Percentiles rank a stretch among this genome's conserved stretches.
phyloP scores from a whole-genome alignment of 2,888 invertebrate genomes.

The Pristionchus mayeri region DNA sequence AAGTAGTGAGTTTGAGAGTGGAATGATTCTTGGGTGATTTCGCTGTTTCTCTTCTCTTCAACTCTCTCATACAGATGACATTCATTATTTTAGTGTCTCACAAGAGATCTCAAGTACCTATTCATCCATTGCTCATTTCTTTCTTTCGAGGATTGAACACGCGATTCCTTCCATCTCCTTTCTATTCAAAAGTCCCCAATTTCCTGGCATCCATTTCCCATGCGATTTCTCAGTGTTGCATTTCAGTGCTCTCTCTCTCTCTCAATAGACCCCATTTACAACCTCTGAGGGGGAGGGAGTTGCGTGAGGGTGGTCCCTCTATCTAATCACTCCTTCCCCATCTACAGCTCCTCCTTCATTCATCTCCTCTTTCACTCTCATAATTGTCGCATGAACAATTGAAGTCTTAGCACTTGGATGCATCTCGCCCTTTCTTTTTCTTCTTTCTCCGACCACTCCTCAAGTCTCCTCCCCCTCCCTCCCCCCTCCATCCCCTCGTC shows the following conservation, averaged over 20 bases:
- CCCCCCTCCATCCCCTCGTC: not conserved
- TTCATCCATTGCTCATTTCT: not conserved
- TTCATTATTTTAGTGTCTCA: not conserved
- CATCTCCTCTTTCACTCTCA: not conserved
- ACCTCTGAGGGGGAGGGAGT: not conserved
- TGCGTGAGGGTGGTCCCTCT: not conserved
- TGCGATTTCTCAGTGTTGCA: conserved; percentile 12
- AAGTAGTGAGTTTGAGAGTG: not conserved
- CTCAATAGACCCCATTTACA: conserved; percentile 25
- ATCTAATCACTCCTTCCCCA: not conserved
- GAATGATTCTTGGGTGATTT: not conserved
- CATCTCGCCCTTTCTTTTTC: conserved; percentile 8
- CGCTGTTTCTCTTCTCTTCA: not conserved
- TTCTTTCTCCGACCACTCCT: conserved; percentile 1
- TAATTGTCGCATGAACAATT: conserved; percentile 42
- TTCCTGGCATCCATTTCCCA: not conserved
- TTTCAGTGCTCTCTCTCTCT: conserved; percentile 15
- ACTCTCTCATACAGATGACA: too few species aligned
- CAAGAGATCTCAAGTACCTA: not conserved
- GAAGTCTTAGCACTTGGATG: conserved; percentile 34
- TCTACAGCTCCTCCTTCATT: not conserved
- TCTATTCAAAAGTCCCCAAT: conserved; percentile 3
- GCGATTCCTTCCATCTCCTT: not conserved
- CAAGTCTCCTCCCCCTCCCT: conserved; percentile 2
- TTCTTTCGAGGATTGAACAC: not conserved